phyloP scores from a whole-genome alignment of 2,888 invertebrate genomes.

The Tetranychus truncatus region DNA sequence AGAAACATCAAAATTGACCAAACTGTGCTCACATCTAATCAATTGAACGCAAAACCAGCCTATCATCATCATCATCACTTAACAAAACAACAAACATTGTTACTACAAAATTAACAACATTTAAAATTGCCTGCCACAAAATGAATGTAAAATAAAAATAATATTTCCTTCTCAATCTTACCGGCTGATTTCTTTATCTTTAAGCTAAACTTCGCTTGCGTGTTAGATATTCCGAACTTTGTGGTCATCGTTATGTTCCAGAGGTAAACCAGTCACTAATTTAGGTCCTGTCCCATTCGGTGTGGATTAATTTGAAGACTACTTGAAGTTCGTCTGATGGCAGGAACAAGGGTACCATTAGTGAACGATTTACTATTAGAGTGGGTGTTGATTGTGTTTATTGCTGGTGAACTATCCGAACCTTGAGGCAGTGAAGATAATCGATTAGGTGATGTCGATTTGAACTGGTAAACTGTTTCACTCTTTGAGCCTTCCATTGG shows the following conservation, averaged over 20 bases:
- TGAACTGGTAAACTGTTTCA: not conserved
- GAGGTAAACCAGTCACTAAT: too few species aligned
- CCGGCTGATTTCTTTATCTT: slow-evolving; percentile 29
- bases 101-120: not conserved
- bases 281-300: too few species aligned
- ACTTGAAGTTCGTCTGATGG: not conserved
- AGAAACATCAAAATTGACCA: not conserved
- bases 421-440: not conserved
- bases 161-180: slow-evolving; percentile 76
- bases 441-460: not conserved
- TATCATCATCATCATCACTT: not conserved
- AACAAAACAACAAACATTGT: not conserved
- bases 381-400: not conserved
- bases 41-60: not conserved
- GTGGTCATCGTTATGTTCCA: too few species aligned
- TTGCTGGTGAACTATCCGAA: not conserved
- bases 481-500: not conserved
- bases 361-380: not conserved
- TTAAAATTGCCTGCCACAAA: not conserved
- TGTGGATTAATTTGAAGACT: not conserved
- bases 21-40: not conserved
- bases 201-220: not conserved
- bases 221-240: too few species aligned
- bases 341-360: not conserved
- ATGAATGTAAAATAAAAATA: slow-evolving; percentile 50